Conservation (phyloP, 2,888 invertebrate species). For the Luperina testacea region DNA sequence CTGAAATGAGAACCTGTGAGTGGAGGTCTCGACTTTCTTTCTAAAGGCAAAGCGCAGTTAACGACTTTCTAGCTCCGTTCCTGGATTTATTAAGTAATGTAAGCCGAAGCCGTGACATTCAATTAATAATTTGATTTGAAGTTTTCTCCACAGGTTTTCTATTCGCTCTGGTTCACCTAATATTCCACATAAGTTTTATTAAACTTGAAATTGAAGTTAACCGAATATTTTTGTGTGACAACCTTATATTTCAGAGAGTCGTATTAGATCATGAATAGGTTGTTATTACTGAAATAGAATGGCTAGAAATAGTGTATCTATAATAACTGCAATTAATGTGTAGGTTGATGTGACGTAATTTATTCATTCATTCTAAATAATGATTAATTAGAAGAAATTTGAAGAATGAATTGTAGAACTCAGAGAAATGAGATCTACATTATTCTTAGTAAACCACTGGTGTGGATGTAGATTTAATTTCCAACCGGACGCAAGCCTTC, state of each 20-base stretch:
- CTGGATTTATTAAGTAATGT: conserved; percentile 83
- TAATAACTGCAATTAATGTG: neutral
- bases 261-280: conserved; percentile 11
- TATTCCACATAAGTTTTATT: conserved; percentile 53
- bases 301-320: neutral
- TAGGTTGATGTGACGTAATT: neutral
- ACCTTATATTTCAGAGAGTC: conserved; percentile 18
- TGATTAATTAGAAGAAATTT: neutral
- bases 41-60: conserved; percentile 81
- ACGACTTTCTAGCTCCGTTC: conserved; percentile 80
- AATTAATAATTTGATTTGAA: conserved; percentile 84
- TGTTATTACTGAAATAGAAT: conserved; percentile 3
- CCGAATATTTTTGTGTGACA: conserved; percentile 1
- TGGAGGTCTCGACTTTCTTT: conserved; percentile 83
- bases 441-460: neutral
- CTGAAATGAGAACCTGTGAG: conserved; percentile 82
- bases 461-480: conserved; percentile 62
- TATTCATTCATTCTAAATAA: neutral
- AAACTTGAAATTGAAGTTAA: conserved; percentile 45
- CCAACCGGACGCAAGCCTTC: conserved; percentile 67
- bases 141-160: conserved; percentile 75
- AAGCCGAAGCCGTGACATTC: conserved; percentile 82
- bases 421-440: neutral
- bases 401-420: too few relatives aligned
- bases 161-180: conserved; percentile 58